Conservation (phyloP, 2,888 invertebrate species). For the Tryphoninae sp. region DNA sequence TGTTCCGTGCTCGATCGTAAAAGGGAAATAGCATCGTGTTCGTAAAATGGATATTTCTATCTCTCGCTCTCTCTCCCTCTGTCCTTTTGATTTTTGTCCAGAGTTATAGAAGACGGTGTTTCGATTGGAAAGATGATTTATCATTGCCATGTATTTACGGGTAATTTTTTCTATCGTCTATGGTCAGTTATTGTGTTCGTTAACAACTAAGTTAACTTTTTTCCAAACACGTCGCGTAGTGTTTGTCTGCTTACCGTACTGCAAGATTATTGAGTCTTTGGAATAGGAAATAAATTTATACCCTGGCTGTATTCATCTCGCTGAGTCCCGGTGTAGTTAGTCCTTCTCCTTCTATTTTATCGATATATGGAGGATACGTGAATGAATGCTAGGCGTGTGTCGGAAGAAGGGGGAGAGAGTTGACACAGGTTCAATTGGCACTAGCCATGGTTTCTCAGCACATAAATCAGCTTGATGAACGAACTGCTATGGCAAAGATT, state of each 20-base stretch:
- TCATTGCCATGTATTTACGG: background rate
- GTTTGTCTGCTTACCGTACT: background rate
- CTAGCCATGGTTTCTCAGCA: slow-evolving; percentile 45
- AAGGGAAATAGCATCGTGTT: slow-evolving; percentile 36
- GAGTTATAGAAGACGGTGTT: background rate
- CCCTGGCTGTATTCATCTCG: slow-evolving; percentile 29
- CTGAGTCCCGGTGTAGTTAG: slow-evolving; percentile 21
- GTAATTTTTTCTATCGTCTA: background rate
- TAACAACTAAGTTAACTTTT: background rate
- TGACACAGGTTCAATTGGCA: slow-evolving; percentile 36
- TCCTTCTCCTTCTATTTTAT: slow-evolving; percentile 39
- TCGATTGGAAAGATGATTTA: background rate
- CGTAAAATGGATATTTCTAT: slow-evolving; percentile 39
- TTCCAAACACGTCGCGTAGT: background rate
- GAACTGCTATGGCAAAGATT: slow-evolving; percentile 51
- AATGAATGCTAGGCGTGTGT: slow-evolving; percentile 46
- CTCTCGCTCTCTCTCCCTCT: slow-evolving; percentile 16
- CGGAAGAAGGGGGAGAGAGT: background rate
- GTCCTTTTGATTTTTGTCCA: slow-evolving; percentile 1
- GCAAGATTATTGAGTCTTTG: slow-evolving; percentile 24
- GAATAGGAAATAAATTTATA: slow-evolving; percentile 28
- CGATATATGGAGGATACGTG: slow-evolving; percentile 54
- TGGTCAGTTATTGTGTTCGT: background rate
- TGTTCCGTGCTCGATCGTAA: slow-evolving; percentile 43
- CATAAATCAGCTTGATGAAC: slow-evolving; percentile 56